These are phyloP conservation scores for Mustela lutreola DNA, from an alignment of 2,113 vertebrate genomes.

Conservation along the genomic window DNA sequence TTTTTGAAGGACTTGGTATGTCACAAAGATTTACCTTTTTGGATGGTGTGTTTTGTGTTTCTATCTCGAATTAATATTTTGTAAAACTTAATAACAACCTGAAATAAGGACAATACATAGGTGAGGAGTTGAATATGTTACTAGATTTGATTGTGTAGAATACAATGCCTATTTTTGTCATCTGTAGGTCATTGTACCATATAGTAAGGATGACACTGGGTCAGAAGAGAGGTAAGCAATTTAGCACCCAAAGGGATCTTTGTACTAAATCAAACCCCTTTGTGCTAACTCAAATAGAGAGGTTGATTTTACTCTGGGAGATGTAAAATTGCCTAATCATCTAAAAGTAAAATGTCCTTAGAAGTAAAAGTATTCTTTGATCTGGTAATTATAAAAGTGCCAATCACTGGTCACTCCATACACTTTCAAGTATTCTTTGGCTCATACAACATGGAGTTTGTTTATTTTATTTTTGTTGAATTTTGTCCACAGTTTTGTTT, in stretches of 20 bases:
- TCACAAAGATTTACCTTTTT: slow-evolving; percentile 14
- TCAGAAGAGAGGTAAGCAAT: slow-evolving; percentile 80
- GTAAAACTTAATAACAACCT: background rate
- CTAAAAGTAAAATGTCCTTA: slow-evolving; percentile 35
- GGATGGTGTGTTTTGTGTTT: background rate
- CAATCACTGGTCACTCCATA: slow-evolving; percentile 2
- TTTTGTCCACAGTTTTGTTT: slow-evolving; percentile 45
- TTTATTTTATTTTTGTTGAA: slow-evolving; percentile 39
- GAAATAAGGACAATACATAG: background rate
- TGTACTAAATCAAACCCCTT: slow-evolving; percentile 71
- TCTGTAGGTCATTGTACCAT: slow-evolving; percentile 53
- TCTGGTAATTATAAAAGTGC: slow-evolving; percentile 1
- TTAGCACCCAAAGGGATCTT: slow-evolving; percentile 58
- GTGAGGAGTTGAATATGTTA: background rate
- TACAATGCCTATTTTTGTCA: slow-evolving; percentile 56
- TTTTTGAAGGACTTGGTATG: background rate
- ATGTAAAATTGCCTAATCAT: slow-evolving; percentile 65
- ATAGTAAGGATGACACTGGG: slow-evolving; percentile 82
- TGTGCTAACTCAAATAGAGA: slow-evolving; percentile 82
- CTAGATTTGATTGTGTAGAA: slow-evolving; percentile 32
- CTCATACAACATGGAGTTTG: background rate
- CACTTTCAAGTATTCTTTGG: background rate
- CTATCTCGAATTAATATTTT: slow-evolving; percentile 17
- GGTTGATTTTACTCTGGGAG: slow-evolving; percentile 78
- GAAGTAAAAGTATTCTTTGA: background rate